A percentile compares a stretch with the other conserved stretches of the same genome.
phyloP scores from a whole-genome alignment of 2,888 invertebrate species.

The Aleiodes testaceus region DNA sequence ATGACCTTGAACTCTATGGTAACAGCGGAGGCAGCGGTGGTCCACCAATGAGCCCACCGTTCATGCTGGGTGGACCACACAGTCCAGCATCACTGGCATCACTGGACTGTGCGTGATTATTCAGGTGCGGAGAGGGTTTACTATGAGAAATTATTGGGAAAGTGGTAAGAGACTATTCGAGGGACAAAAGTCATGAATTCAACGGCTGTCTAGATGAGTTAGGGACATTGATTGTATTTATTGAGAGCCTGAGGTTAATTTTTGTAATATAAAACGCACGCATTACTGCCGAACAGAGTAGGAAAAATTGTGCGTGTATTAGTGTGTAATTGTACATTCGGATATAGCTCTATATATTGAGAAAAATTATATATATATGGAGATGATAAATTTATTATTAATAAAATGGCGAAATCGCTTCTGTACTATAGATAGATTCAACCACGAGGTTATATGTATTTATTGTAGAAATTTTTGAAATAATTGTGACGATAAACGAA shows the following conservation, averaged over 20 bases:
- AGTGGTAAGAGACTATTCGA: constrained; percentile 10
- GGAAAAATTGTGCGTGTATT: constrained; percentile 8
- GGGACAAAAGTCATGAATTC: background rate
- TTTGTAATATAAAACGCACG: constrained; percentile 38
- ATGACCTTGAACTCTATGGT: constrained; percentile 71
- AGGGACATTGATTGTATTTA: constrained; percentile 51
- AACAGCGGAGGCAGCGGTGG: constrained; percentile 80
- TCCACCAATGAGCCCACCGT: constrained; percentile 82
- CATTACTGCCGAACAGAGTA: constrained; percentile 36
- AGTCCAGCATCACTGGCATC: constrained; percentile 83
- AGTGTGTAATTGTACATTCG: constrained; percentile 27
- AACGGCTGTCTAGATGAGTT: constrained; percentile 39
- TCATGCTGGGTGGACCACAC: constrained; percentile 80
- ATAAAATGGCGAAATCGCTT: constrained; percentile 46
- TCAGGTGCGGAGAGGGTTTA: background rate
- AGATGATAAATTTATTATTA: constrained; percentile 28
- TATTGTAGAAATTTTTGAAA: constrained; percentile 46
- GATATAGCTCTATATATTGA: constrained; percentile 31
- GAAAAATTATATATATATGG: constrained; percentile 37
- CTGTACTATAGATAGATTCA: constrained; percentile 42
- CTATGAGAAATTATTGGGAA: constrained; percentile 25
- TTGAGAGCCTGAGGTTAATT: constrained; percentile 37
- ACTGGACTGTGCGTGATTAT: constrained; percentile 82
- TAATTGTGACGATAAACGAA: constrained; percentile 30
- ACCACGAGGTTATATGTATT: constrained; percentile 46